Evolutionary conservation across 2,113 vertebrate genomes (phyloP), one percentile per base, ranked within the genome.

Genomic region (Odontesthes bonariensis): DNA sequence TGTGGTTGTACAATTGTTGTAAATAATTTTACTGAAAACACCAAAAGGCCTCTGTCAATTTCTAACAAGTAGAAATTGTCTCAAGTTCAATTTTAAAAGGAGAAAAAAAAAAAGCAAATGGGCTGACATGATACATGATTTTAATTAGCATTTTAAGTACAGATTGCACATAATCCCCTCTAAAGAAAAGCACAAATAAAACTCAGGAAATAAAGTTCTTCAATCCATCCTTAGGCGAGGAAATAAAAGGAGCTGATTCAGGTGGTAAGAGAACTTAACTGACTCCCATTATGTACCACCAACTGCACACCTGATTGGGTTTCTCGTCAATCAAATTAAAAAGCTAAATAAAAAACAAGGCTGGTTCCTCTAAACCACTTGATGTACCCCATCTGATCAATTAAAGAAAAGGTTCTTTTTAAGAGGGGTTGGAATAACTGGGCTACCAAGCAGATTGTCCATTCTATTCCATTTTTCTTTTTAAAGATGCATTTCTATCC

Each of bases 121-220:
- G 5, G 89, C 91, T 88, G 81, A 91, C 71, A 87, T 82, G 79
- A 71, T 92, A n/a, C n/a, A n/a, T 91, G 86, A 88, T 92, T 93
- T 92, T 93, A 71, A 90, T 84, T 76, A 53, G 57, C 68, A 82
- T 82, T 83, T 79, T 49, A 64, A 78, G 69, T 61, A 90, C 54
- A 91, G 87, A 94, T 94, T 94, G 92, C 92, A 84, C 84, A 93
- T 83, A 86, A 90, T 88, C 90, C 91, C 94, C 91, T 91, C 86
- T 85, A 90, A 92, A 89, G 31, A 75, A 91, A 89, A 79, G 27
- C 68, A 83, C 63, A 88, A 78, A 73, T 59, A 90, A 86, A 87
- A 84, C 66, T 71, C 81, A 77, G 83, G 59, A 62, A 73, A 76
- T 53, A 35, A 72, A 67, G 31, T 55, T 60, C 69, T 74, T 33